Base-by-base conservation (phyloP, 2,797 vertebrate genomes). In the Zalophus californianus region DNA sequence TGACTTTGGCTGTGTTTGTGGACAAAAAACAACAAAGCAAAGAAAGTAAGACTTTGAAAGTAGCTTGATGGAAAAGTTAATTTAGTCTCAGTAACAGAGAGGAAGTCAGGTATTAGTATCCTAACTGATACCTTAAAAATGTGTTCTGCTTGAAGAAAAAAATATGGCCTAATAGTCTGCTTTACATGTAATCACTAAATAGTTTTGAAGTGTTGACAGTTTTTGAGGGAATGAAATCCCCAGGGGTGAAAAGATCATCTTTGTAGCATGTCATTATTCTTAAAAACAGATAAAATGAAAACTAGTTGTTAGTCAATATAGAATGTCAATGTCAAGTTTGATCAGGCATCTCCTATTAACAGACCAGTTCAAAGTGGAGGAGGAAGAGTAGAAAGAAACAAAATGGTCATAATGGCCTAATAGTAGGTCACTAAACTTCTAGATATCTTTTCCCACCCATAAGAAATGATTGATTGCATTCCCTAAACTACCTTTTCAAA, bases 161-260 rank as follows among this genome's bases (percentile, higher is more conserved):
- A 87, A 20, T 70, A 90, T 11, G 18, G 27, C 23, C 10, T 20
- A 91, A 48, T 23, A 84, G 27, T 94, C n/a, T 68, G 29, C 44
- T 95, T 83, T 91, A n/a, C 68, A 29, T 73, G 27, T 90, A 83
- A 79, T 93, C 70, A 83, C 72, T 73, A 95, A 83, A 75, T 32
- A 91, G n/a, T 52, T 95, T 68, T 91, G 52, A 85, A 38, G 50
- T 89, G 25, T 8, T 70, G 7, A 70, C n/a, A 70, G 77, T 68
- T 92, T 93, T 84, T 92, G 88, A 96, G 68, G 66, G 38, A 54
- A 84, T 64, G 32, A 84, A 93, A 92, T 84, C 6, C 29, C 44
- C 35, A 75, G 48, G 94, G 25, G 54, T 93, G 38, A 93, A 77
- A 87, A 25, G n/a, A 85, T 29, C 20, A 75, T 75, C 25, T 91